phyloP scores from a whole-genome alignment of 2,797 vertebrate genomes.

The Cyprinodon diabolis region DNA sequence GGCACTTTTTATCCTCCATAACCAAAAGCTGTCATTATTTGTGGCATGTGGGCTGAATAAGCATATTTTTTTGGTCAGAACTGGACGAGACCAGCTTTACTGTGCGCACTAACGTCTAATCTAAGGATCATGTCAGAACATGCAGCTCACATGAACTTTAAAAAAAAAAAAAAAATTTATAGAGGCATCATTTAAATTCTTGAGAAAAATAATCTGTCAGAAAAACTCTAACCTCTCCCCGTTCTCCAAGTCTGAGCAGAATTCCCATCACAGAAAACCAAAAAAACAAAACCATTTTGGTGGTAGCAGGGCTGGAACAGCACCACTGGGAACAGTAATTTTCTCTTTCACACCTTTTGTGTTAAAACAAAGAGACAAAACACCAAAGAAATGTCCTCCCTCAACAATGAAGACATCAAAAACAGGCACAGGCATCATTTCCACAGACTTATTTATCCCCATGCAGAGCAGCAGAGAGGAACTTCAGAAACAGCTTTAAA shows the following conservation, averaged over 20 bases:
- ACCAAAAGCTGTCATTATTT: too few species aligned
- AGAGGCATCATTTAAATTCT: too few species aligned
- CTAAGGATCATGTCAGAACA: too few species aligned
- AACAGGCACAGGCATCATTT: neutral
- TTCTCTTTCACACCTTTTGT: neutral
- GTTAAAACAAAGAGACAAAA: neutral
- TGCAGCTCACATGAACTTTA: too few species aligned
- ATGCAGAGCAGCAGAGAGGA: neutral
- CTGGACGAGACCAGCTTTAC: too few species aligned
- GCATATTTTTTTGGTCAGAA: too few species aligned
- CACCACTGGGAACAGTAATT: neutral
- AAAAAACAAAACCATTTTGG: neutral
- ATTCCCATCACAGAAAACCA: neutral
- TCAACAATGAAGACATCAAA: conserved; percentile 2
- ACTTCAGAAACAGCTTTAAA: neutral
- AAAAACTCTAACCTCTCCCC: neutral
- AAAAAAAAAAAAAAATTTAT: too few species aligned
- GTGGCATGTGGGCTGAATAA: too few species aligned
- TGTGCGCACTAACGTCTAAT: too few species aligned
- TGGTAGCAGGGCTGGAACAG: neutral
- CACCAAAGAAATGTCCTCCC: neutral
- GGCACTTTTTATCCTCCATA: too few species aligned
- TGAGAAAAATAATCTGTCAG: too few species aligned
- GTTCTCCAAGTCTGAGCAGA: neutral
- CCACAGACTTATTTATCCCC: neutral